Evolutionary conservation across 2,797 vertebrate species (phyloP).

Genomic region (Hipposideros larvatus): DNA sequence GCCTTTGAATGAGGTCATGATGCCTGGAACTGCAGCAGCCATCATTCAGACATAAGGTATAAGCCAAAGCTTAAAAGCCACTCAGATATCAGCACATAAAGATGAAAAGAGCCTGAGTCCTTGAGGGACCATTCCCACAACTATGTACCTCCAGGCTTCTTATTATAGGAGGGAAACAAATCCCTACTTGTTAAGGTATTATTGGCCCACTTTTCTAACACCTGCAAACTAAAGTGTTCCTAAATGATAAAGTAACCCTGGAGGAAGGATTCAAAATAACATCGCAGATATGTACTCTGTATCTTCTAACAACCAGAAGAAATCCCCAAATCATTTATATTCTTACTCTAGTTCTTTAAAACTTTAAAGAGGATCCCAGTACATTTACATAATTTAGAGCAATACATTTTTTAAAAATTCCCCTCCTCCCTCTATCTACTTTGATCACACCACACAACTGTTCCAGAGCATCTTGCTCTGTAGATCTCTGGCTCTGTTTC

Average conservation of each 20-base stretch:
- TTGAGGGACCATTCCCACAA: conserved; percentile 1
- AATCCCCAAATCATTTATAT: background rate
- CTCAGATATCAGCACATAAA: background rate
- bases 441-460: background rate
- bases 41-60: background rate
- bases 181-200: background rate
- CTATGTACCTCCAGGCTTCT: background rate
- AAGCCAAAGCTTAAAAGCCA: conserved; percentile 10
- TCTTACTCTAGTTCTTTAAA: conserved; percentile 6
- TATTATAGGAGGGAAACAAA: conserved; percentile 24
- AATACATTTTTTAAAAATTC: background rate
- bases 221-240: background rate
- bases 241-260: conserved; percentile 17
- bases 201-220: conserved; percentile 19
- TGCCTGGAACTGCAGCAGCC: background rate
- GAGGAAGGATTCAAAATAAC: conserved; percentile 41
- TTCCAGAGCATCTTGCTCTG: no score
- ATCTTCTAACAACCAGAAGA: conserved; percentile 36
- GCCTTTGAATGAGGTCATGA: background rate
- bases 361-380: conserved; percentile 27
- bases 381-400: background rate
- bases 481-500: background rate
- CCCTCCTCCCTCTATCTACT: background rate
- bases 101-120: background rate
- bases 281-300: background rate